Evolutionary conservation across 1,140 invertebrate genomes (phyloP).

Genomic region (Holcopasites calliopsidis): DNA sequence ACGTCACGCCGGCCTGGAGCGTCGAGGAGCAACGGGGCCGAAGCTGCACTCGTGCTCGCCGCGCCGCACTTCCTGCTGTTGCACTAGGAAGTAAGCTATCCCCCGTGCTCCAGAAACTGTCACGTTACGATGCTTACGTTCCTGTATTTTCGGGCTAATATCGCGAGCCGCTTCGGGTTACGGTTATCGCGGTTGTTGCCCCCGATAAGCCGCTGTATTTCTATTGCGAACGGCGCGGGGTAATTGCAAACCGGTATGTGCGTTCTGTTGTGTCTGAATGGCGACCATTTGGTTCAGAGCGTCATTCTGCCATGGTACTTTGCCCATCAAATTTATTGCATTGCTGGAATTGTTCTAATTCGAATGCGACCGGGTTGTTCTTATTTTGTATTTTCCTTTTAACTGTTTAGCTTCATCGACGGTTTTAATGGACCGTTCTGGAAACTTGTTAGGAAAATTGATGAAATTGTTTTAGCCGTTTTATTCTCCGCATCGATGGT

Average conservation of each 20-base stretch:
- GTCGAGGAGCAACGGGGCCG: conserved; percentile 42
- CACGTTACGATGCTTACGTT: conserved; percentile 37
- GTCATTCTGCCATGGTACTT: too few species aligned
- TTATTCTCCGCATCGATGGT: too few species aligned
- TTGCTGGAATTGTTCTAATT: too few species aligned
- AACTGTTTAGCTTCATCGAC: too few species aligned
- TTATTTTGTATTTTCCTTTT: too few species aligned
- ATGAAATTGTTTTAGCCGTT: too few species aligned
- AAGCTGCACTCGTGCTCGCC: conserved; percentile 25
- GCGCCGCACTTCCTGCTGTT: conserved; percentile 38
- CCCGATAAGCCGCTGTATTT: neutral
- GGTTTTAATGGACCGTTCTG: too few species aligned
- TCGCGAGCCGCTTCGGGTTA: conserved; percentile 20
- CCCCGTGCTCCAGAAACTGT: conserved; percentile 27
- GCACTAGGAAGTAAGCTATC: conserved; percentile 39
- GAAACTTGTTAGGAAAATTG: too few species aligned
- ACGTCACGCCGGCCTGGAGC: conserved; percentile 60
- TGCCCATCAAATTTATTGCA: too few species aligned
- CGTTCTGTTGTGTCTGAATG: too few species aligned
- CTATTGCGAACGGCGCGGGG: neutral
- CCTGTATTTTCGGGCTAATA: conserved; percentile 34
- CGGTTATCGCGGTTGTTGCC: conserved; percentile 7
- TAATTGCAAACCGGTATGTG: neutral
- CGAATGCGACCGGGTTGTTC: too few species aligned
- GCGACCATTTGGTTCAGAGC: too few species aligned